phyloP scores from a whole-genome alignment of 2,797 vertebrate species.

The Brachyrhaphis roseni region DNA sequence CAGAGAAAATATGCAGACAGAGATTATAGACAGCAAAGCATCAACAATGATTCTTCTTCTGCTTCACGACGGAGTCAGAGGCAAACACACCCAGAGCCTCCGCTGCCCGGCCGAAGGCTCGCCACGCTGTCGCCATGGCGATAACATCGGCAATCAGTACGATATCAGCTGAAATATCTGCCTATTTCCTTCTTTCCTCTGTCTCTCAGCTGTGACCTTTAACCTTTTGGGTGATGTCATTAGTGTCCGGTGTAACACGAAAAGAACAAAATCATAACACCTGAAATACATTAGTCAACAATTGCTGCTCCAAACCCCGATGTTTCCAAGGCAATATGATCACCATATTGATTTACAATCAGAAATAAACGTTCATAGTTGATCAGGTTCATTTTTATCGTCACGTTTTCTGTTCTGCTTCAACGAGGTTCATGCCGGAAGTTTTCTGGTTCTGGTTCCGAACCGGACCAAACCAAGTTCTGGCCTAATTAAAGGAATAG shows the following conservation, averaged over 20 bases:
- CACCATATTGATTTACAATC: background rate
- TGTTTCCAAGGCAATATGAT: no score
- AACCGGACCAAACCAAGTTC: background rate
- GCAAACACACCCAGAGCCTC: constrained; percentile 79
- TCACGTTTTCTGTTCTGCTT: background rate
- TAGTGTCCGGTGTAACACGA: background rate
- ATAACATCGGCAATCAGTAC: background rate
- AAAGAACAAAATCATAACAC: background rate
- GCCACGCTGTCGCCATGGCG: background rate
- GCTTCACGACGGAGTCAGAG: constrained; percentile 82
- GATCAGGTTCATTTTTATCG: background rate
- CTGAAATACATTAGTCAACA: background rate
- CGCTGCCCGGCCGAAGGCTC: background rate
- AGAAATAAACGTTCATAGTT: background rate
- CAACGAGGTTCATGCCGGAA: background rate
- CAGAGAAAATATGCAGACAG: constrained; percentile 99
- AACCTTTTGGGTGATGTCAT: background rate
- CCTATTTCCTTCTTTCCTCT: background rate
- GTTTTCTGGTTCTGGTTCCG: background rate
- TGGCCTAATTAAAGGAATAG: background rate
- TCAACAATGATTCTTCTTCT: constrained; percentile 86
- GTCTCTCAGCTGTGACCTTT: background rate
- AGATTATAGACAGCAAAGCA: constrained; percentile 97
- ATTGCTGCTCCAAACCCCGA: background rate
- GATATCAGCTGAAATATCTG: background rate